phyloP scores from a whole-genome alignment of 1,140 invertebrate genomes.

The Bicyclus anynana region DNA sequence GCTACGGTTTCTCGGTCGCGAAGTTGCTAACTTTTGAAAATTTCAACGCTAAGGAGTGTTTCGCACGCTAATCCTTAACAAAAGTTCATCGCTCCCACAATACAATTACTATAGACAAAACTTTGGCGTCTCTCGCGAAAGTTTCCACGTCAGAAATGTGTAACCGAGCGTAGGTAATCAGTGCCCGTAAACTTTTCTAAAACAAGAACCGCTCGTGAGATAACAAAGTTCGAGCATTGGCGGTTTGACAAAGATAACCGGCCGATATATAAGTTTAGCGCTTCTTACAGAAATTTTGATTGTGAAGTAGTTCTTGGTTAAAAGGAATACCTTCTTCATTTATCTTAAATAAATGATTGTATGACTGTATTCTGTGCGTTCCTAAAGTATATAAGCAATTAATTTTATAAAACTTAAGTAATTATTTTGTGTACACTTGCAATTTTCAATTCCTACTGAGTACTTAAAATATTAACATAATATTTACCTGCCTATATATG shows the following conservation, averaged over 20 bases:
- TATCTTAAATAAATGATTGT: too few species aligned
- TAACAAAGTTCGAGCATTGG: constrained; percentile 19
- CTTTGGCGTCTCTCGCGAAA: constrained; percentile 11
- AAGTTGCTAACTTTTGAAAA: neutral
- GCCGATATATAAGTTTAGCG: neutral
- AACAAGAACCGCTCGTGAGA: constrained; percentile 16
- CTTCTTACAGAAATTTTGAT: constrained; percentile 1
- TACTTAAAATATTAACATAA: too few species aligned
- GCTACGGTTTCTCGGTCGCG: neutral
- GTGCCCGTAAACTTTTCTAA: constrained; percentile 11
- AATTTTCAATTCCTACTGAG: too few species aligned
- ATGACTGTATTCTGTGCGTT: too few species aligned
- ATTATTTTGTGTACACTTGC: too few species aligned
- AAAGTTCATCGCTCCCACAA: neutral
- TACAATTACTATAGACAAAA: constrained; percentile 1
- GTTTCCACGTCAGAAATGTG: constrained; percentile 16
- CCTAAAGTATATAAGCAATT: too few species aligned
- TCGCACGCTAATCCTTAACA: neutral
- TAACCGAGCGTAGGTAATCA: constrained; percentile 18
- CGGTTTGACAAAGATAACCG: constrained; percentile 8
- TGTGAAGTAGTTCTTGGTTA: neutral
- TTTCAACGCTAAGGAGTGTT: neutral
- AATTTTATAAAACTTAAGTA: too few species aligned
- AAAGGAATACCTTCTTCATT: too few species aligned
- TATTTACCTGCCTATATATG: too few species aligned